Conservation (phyloP, 2,797 vertebrate genomes). For the Natrix natrix region DNA sequence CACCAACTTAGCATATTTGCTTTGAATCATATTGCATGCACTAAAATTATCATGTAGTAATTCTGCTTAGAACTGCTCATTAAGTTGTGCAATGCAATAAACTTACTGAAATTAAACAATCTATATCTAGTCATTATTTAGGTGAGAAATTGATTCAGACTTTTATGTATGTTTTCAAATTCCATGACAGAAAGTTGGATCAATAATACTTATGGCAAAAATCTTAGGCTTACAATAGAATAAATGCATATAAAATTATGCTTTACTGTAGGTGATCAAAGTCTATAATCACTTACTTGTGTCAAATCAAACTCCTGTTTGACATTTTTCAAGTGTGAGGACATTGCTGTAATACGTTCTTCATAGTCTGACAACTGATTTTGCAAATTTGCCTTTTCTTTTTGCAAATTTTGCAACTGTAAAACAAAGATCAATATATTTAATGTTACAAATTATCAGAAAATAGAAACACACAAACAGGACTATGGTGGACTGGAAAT, state of each 20-base stretch:
- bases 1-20: background rate
- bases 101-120: background rate
- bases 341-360: slow-evolving; percentile 73
- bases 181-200: background rate
- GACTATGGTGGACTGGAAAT: background rate
- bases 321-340: slow-evolving; percentile 77
- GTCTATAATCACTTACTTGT: slow-evolving; percentile 73
- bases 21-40: background rate
- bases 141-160: background rate
- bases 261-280: fast-evolving
- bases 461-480: background rate
- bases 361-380: slow-evolving; percentile 71
- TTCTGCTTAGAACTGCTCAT: background rate
- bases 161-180: background rate
- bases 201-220: background rate
- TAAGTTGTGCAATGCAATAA: background rate
- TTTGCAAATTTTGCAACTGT: slow-evolving; percentile 79
- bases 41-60: background rate
- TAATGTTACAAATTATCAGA: background rate
- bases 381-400: slow-evolving; percentile 70
- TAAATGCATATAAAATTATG: background rate
- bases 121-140: background rate
- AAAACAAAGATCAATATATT: slow-evolving; percentile 22
- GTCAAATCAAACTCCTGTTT: slow-evolving; percentile 79
- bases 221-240: background rate